Evolutionary conservation across 2,888 invertebrate genomes (phyloP), one percentile per base, ranked within the genome.

Genomic region (Morpho deidamia): DNA sequence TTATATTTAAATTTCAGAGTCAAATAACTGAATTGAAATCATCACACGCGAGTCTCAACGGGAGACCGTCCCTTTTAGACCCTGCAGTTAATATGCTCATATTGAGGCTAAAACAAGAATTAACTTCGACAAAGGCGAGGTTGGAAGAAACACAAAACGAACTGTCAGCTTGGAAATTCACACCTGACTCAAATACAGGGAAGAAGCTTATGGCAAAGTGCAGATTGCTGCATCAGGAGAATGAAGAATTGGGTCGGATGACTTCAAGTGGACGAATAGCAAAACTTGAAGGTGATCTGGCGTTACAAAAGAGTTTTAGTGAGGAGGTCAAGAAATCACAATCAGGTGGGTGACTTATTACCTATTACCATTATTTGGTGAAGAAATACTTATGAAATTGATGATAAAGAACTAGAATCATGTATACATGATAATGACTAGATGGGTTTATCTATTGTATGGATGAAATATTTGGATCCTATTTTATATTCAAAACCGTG

Each of bases 121-220:
- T 99, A 61, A 94, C 96, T 56, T 93, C 95, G 48, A 96, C 96
- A 12, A 96, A 96, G 79, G 95, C 96, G 51, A 95, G 96, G 76
- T 91, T 98, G 64, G 98, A 99, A 79, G 98, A 99, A 83, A 98
- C 98, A 11, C 99, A 99, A 83, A 98, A 97, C 84, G 99, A 99
- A 91, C 91, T 99, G 44, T 96, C 97, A 53, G 99, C 99, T 2
- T 99, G 99, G 98, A 99, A 99, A 86, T 99, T 99, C 83, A 99
- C 99, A 10, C 98, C 99, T n/a, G 99, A 99, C 84, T 98, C 98
- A 61, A 98, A 98, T 90, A 98, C 98, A 44, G 99, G 99, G 62
- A 99, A 99, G 85, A 94, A 98, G 65, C 90, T 99, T 64, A 99
- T 99, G 99, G 98, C 98, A 8, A 98, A 98, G 80, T 99, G 99